Evolutionary conservation across 2,797 vertebrate genomes (phyloP), one percentile per base, ranked within the genome.

Genomic region (Kryptopterus vitreolus): DNA sequence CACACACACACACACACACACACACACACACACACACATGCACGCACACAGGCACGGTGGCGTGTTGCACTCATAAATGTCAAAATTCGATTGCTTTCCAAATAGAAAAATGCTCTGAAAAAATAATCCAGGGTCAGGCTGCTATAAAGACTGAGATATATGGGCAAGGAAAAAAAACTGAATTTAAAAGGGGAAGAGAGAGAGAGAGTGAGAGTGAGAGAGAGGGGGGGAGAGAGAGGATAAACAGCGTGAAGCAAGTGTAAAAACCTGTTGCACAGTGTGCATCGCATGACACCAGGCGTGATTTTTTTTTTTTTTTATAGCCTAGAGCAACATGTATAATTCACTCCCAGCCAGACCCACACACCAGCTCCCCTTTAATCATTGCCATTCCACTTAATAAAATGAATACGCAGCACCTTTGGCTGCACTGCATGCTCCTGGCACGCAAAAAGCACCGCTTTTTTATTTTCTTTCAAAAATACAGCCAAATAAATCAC

Each of bases 221-320:
- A 38, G 9, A 59, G n/a, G 6, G 35, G 4, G 33, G 46, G 3
- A 31, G n/a, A 3, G 15, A 6, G 16, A 12, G 22, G 22, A 73
- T 73, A 1, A 33, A 76, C 59, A 62, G 74, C 59, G n/a, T 15
- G 20, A n/a, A 38, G 3, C 20, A 65, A 52, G 46, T 33, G 26
- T 52, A 50, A 63, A 50, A 50, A 63, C 61, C 75, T 63, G 75
- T 52, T 62, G 59, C 73, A 61, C 43, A 31, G 57, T 29, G 35
- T 31, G 58, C 43, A 35, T 20, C 6, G 29, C 74, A 13, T 63
- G 46, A 33, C 43, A 63, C 26, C 46, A 26, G 2, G 46, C 52
- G 46, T 35, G 59, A 31, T 9, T n/a, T 46, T 24, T 35, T 20
- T 9, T n/a, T 46, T 24, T 35, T 20, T 71, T 69, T 35, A 46